These are phyloP conservation scores for Apteryx mantelli DNA, from an alignment of 2,113 vertebrate genomes.

Conservation along the genomic window DNA sequence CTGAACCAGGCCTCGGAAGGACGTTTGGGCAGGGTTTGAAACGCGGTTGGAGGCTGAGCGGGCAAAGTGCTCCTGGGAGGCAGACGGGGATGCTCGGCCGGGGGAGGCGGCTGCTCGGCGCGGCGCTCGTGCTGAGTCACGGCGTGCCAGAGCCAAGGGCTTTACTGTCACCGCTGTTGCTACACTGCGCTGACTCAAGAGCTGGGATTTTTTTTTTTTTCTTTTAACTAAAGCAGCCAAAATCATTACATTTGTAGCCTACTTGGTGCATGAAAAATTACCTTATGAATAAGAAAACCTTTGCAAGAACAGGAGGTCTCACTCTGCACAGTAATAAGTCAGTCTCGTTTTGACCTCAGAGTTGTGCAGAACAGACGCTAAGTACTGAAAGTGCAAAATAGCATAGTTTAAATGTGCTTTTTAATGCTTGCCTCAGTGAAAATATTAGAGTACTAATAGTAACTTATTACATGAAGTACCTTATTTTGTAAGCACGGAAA, in stretches of 20 bases:
- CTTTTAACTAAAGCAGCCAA: neutral
- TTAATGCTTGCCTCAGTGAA: fast-evolving
- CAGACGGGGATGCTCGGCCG: neutral
- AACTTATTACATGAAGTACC: neutral
- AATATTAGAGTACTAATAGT: fast-evolving
- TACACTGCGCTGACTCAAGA: neutral
- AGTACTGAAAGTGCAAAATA: fast-evolving
- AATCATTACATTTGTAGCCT: fast-evolving
- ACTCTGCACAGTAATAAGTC: neutral
- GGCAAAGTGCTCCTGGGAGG: neutral
- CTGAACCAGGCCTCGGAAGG: neutral
- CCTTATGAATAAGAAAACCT: fast-evolving
- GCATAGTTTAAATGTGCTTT: neutral
- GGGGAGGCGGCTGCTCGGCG: neutral
- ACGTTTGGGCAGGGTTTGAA: neutral
- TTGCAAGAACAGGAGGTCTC: neutral
- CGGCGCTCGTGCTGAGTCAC: slow-evolving; percentile 43
- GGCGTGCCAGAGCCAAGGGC: neutral
- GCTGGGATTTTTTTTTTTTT: neutral
- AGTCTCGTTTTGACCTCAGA: neutral
- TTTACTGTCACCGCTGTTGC: neutral
- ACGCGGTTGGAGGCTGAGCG: neutral
- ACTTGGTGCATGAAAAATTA: fast-evolving
- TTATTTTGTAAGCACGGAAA: neutral
- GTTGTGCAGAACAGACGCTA: fast-evolving